Evolutionary conservation across 2,113 vertebrate species (phyloP).

Genomic region (Zosterops lateralis): DNA sequence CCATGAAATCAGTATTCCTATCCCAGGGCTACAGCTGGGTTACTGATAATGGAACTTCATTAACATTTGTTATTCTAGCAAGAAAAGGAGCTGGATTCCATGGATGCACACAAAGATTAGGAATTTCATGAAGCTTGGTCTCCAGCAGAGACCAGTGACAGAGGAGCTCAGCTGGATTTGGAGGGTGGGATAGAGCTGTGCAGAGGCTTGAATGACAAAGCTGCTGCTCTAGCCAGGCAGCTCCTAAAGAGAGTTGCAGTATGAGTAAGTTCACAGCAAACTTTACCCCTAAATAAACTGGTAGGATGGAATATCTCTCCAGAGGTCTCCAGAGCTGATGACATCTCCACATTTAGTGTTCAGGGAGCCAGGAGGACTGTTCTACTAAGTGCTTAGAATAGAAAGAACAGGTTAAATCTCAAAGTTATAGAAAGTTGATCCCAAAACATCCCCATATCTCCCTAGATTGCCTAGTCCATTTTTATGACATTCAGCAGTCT

Average conservation of each 20-base stretch:
- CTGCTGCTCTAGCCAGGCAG: not conserved
- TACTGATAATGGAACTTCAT: not conserved
- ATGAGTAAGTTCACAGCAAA: not conserved
- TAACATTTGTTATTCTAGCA: not conserved
- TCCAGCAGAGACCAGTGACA: not conserved
- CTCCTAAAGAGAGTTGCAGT: not conserved
- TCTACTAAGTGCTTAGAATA: not conserved
- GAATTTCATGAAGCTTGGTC: not conserved
- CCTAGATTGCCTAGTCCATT: not conserved
- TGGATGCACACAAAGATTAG: not conserved
- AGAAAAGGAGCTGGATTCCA: not conserved
- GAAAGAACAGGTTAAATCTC: not conserved
- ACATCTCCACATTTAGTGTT: not conserved
- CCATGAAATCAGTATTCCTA: not conserved
- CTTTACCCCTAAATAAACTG: not conserved
- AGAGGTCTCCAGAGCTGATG: not conserved
- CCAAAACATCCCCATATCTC: not conserved
- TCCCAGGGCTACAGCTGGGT: not conserved
- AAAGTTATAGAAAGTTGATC: not conserved
- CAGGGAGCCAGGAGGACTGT: not conserved
- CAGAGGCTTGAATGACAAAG: not conserved
- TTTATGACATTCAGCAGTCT: not conserved
- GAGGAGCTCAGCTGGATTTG: not conserved
- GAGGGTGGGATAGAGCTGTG: not conserved
- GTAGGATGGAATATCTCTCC: not conserved